Conservation (phyloP, 2,797 vertebrate species). For the Anguilla anguilla region DNA sequence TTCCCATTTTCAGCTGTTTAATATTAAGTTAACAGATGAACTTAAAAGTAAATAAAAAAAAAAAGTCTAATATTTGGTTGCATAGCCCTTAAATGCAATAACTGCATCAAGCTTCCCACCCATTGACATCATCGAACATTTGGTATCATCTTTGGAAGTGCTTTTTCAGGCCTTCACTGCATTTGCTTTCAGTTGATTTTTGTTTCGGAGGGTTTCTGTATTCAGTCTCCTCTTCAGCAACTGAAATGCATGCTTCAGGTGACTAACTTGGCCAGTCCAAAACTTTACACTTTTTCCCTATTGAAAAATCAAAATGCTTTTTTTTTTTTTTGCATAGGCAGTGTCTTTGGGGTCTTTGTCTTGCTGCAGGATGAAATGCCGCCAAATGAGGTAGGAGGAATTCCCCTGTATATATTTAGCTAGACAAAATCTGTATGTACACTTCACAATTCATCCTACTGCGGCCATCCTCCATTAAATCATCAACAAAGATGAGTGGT, state of each 20-base stretch:
- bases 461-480: too few relatives aligned
- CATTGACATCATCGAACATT: not conserved
- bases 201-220: not conserved
- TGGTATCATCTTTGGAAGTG: not conserved
- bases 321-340: not conserved
- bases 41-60: too few relatives aligned
- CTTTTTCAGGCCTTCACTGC: not conserved
- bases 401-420: not conserved
- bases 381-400: not conserved
- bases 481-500: too few relatives aligned
- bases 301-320: not conserved
- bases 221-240: not conserved
- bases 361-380: not conserved
- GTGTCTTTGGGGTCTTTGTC: not conserved
- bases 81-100: too few relatives aligned
- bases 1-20: too few relatives aligned
- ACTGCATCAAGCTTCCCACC: too few relatives aligned
- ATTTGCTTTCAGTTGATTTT: not conserved
- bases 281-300: not conserved
- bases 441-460: not conserved
- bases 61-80: too few relatives aligned
- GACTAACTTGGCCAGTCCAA: too few relatives aligned
- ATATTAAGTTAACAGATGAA: too few relatives aligned
- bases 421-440: not conserved
- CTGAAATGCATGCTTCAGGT: not conserved